Percentiles rank a stretch among this genome's conserved stretches.
These are phyloP conservation scores for Miichthys miiuy DNA, from an alignment of 2,797 vertebrate genomes.

Conservation along the genomic window DNA sequence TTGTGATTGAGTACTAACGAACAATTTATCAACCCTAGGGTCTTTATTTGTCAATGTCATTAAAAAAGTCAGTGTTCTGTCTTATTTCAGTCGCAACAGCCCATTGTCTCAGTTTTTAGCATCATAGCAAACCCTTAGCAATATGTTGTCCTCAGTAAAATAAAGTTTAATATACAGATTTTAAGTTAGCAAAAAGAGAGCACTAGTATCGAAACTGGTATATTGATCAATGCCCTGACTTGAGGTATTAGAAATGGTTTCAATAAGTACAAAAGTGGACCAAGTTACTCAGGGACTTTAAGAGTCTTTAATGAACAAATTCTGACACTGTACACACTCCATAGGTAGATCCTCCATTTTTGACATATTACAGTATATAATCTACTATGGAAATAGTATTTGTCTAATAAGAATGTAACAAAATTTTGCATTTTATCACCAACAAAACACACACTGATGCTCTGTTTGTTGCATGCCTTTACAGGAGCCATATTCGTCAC, in stretches of 20 bases:
- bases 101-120: not conserved
- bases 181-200: not conserved
- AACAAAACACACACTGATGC: not conserved
- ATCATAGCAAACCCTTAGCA: not conserved
- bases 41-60: not conserved
- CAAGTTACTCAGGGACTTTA: not conserved
- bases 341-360: not conserved
- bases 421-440: not conserved
- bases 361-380: no score
- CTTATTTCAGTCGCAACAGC: not conserved
- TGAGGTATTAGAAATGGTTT: not conserved
- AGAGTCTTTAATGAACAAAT: not conserved
- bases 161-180: not conserved
- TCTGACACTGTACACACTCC: not conserved
- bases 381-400: no score
- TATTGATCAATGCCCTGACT: no score
- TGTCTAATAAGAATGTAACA: not conserved
- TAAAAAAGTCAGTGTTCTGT: constrained; percentile 5
- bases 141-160: not conserved
- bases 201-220: not conserved
- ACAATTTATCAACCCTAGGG: no score
- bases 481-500: not conserved
- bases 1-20: not conserved
- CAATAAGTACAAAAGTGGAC: not conserved
- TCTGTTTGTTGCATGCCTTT: not conserved